Evolutionary conservation across 2,797 vertebrate genomes (phyloP).

Genomic region (Lagocephalus sceleratus): DNA sequence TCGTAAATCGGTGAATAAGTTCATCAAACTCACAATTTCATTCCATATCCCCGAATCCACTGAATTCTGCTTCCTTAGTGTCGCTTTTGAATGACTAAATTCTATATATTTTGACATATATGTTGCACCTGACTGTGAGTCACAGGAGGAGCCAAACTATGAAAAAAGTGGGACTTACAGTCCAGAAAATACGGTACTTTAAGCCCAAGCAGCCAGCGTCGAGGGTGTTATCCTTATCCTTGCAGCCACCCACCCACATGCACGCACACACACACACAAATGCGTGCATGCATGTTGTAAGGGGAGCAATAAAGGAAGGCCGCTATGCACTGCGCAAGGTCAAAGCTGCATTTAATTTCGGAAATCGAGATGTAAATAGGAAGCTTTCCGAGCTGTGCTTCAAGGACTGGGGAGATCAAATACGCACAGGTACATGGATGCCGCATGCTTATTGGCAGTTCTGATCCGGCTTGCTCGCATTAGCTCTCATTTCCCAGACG

Average conservation of each 20-base stretch:
- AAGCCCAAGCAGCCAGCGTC: slow-evolving; percentile 43
- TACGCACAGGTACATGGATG: neutral
- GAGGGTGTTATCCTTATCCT: slow-evolving; percentile 28
- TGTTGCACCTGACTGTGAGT: too few relatives aligned
- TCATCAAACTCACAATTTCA: too few relatives aligned
- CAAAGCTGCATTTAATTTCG: slow-evolving; percentile 27
- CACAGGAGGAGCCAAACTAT: too few relatives aligned
- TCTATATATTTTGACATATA: too few relatives aligned
- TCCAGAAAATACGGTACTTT: slow-evolving; percentile 40
- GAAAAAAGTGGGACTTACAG: too few relatives aligned
- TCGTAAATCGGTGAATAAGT: too few relatives aligned
- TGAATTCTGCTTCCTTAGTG: too few relatives aligned
- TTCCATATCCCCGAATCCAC: slow-evolving; percentile 5
- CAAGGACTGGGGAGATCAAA: neutral
- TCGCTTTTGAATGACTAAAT: too few relatives aligned
- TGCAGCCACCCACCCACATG: too few relatives aligned
- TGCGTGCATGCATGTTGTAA: neutral
- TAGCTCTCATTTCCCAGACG: slow-evolving; percentile 11
- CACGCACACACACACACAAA: slow-evolving; percentile 1
- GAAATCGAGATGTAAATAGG: slow-evolving; percentile 8
- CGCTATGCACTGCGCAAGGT: slow-evolving; percentile 2
- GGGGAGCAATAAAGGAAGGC: slow-evolving; percentile 17
- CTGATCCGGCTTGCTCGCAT: slow-evolving; percentile 16
- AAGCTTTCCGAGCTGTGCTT: neutral
- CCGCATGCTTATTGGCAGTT: slow-evolving; percentile 8